These are phyloP conservation scores for Thecocarcelia acutangulata DNA, from an alignment of 2,888 invertebrate species.

Conservation along the genomic window DNA sequence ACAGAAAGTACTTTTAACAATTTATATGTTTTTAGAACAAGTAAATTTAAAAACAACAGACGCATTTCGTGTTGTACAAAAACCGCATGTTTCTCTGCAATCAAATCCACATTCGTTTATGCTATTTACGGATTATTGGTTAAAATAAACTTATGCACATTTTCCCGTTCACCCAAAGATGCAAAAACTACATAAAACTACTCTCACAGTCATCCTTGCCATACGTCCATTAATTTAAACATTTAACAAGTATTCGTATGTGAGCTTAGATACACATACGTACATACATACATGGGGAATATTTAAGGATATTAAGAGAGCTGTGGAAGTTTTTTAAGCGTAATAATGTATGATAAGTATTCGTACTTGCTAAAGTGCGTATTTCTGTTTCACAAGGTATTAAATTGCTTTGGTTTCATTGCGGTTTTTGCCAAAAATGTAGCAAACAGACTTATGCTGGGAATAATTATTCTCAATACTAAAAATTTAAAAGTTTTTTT, in stretches of 20 bases:
- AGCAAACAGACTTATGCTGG: conserved; percentile 25
- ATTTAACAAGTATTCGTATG: no score
- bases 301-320: no score
- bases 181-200: not conserved
- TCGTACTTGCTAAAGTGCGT: conserved; percentile 28
- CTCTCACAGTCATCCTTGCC: not conserved
- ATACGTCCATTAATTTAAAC: not conserved
- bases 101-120: conserved; percentile 65
- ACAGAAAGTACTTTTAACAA: conserved; percentile 50
- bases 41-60: conserved; percentile 64
- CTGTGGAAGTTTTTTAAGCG: not conserved
- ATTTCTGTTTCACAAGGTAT: conserved; percentile 38
- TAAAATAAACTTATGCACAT: conserved; percentile 36
- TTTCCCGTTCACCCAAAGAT: not conserved
- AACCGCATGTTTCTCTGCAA: conserved; percentile 66
- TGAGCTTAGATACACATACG: no score
- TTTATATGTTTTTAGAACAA: conserved; percentile 58
- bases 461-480: not conserved
- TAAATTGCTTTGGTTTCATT: conserved; percentile 39
- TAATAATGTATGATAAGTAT: not conserved
- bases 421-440: conserved; percentile 46
- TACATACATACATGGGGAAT: no score
- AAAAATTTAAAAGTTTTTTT: not conserved
- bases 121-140: conserved; percentile 68
- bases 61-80: conserved; percentile 65